Percentiles rank a stretch among this genome's conserved stretches.
Conservation (phyloP, 1,140 invertebrate genomes). For the Drosophila dunni region DNA sequence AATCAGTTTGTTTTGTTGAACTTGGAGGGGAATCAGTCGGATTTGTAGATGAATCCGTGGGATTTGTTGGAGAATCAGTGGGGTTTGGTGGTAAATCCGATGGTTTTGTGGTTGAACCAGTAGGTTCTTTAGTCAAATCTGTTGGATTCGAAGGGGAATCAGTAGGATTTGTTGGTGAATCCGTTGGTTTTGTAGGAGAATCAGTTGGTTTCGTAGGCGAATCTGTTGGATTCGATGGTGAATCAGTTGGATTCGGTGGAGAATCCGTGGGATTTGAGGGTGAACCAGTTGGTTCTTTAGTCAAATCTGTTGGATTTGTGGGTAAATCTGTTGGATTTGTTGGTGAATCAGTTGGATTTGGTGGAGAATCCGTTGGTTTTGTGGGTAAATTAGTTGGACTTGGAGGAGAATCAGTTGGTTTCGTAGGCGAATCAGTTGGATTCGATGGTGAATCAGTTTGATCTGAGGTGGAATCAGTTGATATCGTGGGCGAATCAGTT, state of each 20-base stretch:
- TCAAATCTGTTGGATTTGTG: not conserved
- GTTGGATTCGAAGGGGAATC: not conserved
- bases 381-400: not conserved
- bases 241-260: not conserved
- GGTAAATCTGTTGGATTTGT: conserved; percentile 13
- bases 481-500: not conserved
- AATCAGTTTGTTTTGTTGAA: not conserved
- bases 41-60: not conserved
- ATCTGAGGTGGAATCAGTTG: not conserved
- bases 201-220: not conserved
- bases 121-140: not conserved
- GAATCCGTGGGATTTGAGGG: too few relatives aligned
- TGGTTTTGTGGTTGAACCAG: not conserved
- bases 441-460: conserved; percentile 4
- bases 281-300: too few relatives aligned
- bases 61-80: not conserved
- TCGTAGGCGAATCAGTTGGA: conserved; percentile 9
- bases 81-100: not conserved
- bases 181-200: not conserved
- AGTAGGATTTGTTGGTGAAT: not conserved
- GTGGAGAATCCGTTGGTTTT: conserved; percentile 28
- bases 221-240: not conserved
- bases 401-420: not conserved
- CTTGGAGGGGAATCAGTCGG: not conserved
- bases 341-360: conserved; percentile 9